A percentile compares a stretch with the other conserved stretches of the same genome.
phyloP scores from a whole-genome alignment of 2,113 vertebrate species.

The Corythornis vintsioides region DNA sequence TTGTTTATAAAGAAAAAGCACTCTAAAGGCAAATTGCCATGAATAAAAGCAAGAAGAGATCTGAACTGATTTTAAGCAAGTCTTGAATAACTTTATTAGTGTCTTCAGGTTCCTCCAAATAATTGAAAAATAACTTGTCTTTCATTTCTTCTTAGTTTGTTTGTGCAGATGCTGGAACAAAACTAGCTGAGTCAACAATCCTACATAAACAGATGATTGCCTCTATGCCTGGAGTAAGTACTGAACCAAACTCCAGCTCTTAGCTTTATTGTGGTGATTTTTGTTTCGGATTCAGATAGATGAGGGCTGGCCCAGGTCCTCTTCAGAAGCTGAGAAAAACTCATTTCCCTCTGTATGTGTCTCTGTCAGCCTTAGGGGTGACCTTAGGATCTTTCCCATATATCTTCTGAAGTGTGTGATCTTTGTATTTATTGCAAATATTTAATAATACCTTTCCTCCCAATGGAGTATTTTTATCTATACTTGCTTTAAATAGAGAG shows the following conservation, averaged over 20 bases:
- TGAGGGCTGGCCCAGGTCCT: not conserved
- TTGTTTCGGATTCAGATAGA: no score
- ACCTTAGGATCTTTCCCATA: not conserved
- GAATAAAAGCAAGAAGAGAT: slow-evolving; percentile 26
- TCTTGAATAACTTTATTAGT: slow-evolving; percentile 43
- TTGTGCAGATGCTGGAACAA: slow-evolving; percentile 95
- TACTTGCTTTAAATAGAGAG: slow-evolving; percentile 49
- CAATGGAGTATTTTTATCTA: slow-evolving; percentile 31
- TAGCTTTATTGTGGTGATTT: not conserved
- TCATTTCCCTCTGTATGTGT: not conserved
- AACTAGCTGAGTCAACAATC: slow-evolving; percentile 95
- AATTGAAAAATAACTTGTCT: slow-evolving; percentile 56
- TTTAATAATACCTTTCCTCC: slow-evolving; percentile 34
- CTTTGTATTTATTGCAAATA: not conserved
- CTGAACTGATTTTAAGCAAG: slow-evolving; percentile 42
- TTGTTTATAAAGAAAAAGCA: slow-evolving; percentile 13
- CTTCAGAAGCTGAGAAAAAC: not conserved
- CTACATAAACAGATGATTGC: slow-evolving; percentile 98
- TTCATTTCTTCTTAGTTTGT: slow-evolving; percentile 87
- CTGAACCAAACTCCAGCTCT: not conserved
- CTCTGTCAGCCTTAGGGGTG: not conserved
- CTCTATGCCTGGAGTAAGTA: slow-evolving; percentile 91
- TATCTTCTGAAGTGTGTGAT: not conserved
- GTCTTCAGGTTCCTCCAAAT: slow-evolving; percentile 33
- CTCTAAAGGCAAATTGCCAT: not conserved